Evolutionary conservation across 2,113 vertebrate genomes (phyloP).

Genomic region (Strigops habroptila): DNA sequence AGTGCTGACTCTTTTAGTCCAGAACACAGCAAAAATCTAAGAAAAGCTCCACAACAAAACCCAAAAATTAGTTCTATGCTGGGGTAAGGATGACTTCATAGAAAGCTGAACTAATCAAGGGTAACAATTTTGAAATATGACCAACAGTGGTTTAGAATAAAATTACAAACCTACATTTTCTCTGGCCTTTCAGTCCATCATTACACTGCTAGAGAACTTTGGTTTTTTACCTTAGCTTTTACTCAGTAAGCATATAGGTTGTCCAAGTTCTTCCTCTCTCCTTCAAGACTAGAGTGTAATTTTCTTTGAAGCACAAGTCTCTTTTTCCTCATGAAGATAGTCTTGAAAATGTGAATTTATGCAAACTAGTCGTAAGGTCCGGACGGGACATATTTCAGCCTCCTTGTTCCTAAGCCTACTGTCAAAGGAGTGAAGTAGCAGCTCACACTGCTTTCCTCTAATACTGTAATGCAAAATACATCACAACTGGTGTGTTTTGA

Average conservation of each 20-base stretch:
- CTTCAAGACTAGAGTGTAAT: background rate
- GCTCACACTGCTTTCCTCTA: background rate
- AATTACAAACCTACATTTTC: background rate
- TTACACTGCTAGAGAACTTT: background rate
- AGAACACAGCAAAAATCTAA: background rate
- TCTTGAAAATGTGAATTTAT: constrained; percentile 20
- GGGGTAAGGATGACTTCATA: background rate
- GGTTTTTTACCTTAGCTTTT: constrained; percentile 40
- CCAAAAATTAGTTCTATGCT: background rate
- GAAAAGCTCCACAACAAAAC: background rate
- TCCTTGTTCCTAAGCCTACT: background rate
- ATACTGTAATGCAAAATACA: background rate
- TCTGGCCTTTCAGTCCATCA: background rate
- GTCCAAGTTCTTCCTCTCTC: constrained; percentile 21
- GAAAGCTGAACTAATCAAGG: background rate
- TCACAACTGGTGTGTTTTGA: background rate
- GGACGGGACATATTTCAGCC: background rate
- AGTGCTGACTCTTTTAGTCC: background rate
- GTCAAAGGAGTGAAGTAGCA: background rate
- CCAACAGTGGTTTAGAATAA: background rate
- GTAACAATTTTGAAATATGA: background rate
- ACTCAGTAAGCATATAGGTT: background rate
- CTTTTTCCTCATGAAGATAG: background rate
- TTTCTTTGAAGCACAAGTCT: background rate
- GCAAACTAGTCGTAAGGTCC: background rate